These are phyloP conservation scores for Catocala sponsa DNA, from an alignment of 2,888 invertebrate genomes.

Conservation along the genomic window DNA sequence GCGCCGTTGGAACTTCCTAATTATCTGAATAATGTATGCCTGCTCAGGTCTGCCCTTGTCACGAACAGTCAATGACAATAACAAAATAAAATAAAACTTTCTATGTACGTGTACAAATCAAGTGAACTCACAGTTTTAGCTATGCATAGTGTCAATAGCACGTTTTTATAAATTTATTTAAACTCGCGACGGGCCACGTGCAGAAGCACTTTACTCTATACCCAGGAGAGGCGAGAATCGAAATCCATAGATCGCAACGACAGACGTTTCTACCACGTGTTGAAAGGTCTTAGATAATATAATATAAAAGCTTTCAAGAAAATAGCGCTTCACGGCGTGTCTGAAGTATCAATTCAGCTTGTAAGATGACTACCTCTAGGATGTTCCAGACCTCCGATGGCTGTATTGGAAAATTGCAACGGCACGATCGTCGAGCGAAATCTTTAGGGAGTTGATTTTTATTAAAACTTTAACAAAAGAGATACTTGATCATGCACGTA, in stretches of 20 bases:
- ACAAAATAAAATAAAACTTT: conserved; percentile 1
- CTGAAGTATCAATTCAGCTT: conserved; percentile 87
- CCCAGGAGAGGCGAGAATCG: conserved; percentile 78
- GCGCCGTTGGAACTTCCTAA: neutral
- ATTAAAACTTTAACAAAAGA: conserved; percentile 73
- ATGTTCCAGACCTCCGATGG: conserved; percentile 75
- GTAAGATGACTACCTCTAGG: conserved; percentile 81
- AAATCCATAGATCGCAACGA: conserved; percentile 81
- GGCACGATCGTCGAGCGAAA: conserved; percentile 60
- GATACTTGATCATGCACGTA: conserved; percentile 60
- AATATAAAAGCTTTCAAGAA: conserved; percentile 88
- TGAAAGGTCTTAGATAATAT: conserved; percentile 86
- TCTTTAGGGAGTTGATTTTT: conserved; percentile 76
- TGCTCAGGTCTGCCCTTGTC: neutral
- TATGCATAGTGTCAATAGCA: conserved; percentile 56
- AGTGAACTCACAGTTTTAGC: conserved; percentile 23
- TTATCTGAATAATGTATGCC: conserved; percentile 11
- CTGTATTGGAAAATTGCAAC: conserved; percentile 84
- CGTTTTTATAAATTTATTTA: conserved; percentile 65
- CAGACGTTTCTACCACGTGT: conserved; percentile 84
- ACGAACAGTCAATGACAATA: conserved; percentile 7
- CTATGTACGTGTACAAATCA: conserved; percentile 17
- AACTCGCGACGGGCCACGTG: conserved; percentile 56
- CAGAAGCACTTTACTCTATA: conserved; percentile 62
- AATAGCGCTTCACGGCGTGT: conserved; percentile 82